A percentile compares a stretch with the other conserved stretches of the same genome.
Conservation (phyloP, 2,113 vertebrate genomes). For the Anarrhichthys ocellatus region DNA sequence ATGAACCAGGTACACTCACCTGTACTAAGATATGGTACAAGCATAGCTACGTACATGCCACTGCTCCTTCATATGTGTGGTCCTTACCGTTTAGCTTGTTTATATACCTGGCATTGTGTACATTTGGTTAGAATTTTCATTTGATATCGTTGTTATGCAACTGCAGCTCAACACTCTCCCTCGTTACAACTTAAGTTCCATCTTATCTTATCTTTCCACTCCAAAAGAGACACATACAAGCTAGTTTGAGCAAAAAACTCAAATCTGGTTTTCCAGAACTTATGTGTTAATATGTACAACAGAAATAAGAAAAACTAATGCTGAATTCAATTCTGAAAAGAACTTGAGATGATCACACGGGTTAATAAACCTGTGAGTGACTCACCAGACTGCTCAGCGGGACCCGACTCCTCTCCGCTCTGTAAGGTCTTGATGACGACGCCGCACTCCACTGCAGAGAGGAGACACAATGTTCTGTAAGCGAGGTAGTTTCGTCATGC, state of each 20-base stretch:
- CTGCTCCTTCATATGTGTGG: background rate
- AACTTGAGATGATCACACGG: no score
- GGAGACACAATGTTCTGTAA: constrained; percentile 36
- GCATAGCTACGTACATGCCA: background rate
- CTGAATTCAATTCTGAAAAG: background rate
- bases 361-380: background rate
- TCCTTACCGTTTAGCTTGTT: background rate
- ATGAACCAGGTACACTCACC: background rate
- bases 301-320: background rate
- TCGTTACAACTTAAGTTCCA: background rate
- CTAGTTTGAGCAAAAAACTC: background rate
- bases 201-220: background rate
- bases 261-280: background rate
- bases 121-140: background rate
- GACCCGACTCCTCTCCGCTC: constrained; percentile 76
- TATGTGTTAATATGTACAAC: background rate
- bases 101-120: background rate
- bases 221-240: background rate
- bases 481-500: background rate
- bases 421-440: constrained; percentile 89
- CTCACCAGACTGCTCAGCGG: constrained; percentile 79
- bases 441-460: constrained; percentile 89
- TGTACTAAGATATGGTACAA: background rate
- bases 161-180: background rate
- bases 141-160: background rate